Percentiles rank a stretch among this genome's conserved stretches.
phyloP scores from a whole-genome alignment of 1,140 invertebrate genomes.

The Hyphantria cunea region DNA sequence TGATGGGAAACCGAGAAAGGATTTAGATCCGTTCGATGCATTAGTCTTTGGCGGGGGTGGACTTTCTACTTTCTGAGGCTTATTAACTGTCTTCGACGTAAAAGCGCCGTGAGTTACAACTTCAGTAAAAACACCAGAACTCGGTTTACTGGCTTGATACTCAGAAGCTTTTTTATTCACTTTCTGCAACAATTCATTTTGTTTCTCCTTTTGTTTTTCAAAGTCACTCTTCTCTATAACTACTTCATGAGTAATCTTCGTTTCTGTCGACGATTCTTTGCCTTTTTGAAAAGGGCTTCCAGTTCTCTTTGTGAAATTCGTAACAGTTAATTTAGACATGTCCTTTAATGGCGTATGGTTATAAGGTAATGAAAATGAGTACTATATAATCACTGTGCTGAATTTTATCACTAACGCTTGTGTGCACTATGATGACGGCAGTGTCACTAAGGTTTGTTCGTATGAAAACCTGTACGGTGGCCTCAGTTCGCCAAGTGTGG shows the following conservation, averaged over 20 bases:
- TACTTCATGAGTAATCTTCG: slow-evolving; percentile 54
- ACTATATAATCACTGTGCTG: slow-evolving; percentile 44
- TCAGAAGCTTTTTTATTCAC: slow-evolving; percentile 70
- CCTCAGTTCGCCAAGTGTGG: slow-evolving; percentile 63
- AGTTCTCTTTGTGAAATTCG: slow-evolving; percentile 65
- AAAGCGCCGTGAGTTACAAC: slow-evolving; percentile 72
- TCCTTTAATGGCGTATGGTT: slow-evolving; percentile 26
- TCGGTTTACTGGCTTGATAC: slow-evolving; percentile 69
- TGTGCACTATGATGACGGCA: slow-evolving; percentile 56
- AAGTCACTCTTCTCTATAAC: slow-evolving; percentile 57
- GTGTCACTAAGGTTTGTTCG: slow-evolving; percentile 56
- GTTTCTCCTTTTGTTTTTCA: slow-evolving; percentile 67
- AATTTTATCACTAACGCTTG: slow-evolving; percentile 52
- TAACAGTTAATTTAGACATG: slow-evolving; percentile 71
- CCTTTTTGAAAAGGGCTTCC: slow-evolving; percentile 66
- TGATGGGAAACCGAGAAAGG: slow-evolving; percentile 69
- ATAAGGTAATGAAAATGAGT: slow-evolving; percentile 48
- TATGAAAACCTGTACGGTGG: slow-evolving; percentile 53
- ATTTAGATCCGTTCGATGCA: slow-evolving; percentile 55
- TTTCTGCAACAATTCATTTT: slow-evolving; percentile 65
- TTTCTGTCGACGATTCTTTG: slow-evolving; percentile 36
- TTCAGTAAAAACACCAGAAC: slow-evolving; percentile 71
- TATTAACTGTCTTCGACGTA: slow-evolving; percentile 53
- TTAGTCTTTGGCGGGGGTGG: slow-evolving; percentile 38
- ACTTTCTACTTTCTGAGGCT: slow-evolving; percentile 42